Base-by-base conservation (phyloP, 2,888 invertebrate species). In the Cryptocephalus moraei region DNA sequence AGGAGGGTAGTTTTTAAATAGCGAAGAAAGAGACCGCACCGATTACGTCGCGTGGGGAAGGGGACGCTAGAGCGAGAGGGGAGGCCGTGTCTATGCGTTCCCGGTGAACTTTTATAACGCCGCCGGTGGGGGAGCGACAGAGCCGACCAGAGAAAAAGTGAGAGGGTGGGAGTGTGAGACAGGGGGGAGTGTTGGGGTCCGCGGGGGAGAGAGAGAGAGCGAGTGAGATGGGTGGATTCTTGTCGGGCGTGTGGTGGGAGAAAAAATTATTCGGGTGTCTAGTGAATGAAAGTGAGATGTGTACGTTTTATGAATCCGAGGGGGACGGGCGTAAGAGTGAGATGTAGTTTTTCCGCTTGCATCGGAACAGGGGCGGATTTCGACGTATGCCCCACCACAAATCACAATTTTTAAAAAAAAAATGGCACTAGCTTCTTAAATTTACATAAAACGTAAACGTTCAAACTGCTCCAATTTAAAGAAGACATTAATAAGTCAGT, bases 1-100 rank as follows among this genome's bases (percentile, higher is more conserved):
- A 70, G 70, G 69, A 70, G 70, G 70, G 70, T 66, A 69, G 68
- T 71, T 71, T 71, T 71, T 70, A 69, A 68, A 69, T 69, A 68
- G 67, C 66, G 73, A 74, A 72, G 57, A 56, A 51, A 73, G 72
- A 69, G 56, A 59, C 49, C 53, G 56, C 52, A 54, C 58, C 50
- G 52, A 51, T 52, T 56, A 53, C 49, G 34, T 34, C 52, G 36
- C 36, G 36, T n/a, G 11, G 36, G 11, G 36, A 36, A 36, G 11
- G 36, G n/a, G 36, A n/a, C n/a, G 36, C 2, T 36, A 36, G 12
- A 36, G 12, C 36, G 52, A 55, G 51, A 52, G 44, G 11, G 52
- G 41, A 10, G 52, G 41, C 48, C 49, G 47, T 44, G 43, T 52
- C 50, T 51, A 50, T 48, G 54, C 57, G 56, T 56, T 57, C 51